phyloP scores from a whole-genome alignment of 2,113 vertebrate species.

The Protobothrops flavoviridis region DNA sequence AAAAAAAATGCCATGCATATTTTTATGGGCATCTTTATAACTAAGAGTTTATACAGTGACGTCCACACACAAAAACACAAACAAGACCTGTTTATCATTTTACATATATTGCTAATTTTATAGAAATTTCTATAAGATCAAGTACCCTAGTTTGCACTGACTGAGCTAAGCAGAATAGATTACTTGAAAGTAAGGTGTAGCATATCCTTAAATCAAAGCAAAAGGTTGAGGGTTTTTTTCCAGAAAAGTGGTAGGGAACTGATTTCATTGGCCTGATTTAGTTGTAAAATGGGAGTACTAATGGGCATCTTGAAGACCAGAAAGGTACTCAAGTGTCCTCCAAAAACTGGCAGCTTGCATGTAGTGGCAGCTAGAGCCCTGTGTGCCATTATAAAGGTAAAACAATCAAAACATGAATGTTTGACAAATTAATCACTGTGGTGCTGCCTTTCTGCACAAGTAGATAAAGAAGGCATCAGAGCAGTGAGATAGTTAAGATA shows the following conservation, averaged over 20 bases:
- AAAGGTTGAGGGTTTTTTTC: not conserved
- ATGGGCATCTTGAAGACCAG: not conserved
- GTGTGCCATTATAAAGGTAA: not conserved
- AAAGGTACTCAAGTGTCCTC: not conserved
- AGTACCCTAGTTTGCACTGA: not conserved
- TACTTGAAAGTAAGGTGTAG: not conserved
- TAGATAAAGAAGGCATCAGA: not conserved
- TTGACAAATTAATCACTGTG: not conserved
- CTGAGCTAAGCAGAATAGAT: not conserved
- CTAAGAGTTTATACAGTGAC: not conserved
- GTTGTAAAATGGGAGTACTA: not conserved
- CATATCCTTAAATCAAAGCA: not conserved
- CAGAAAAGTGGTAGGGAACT: not conserved
- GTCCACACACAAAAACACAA: not conserved
- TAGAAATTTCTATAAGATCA: not conserved
- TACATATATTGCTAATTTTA: not conserved
- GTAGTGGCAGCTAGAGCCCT: not conserved
- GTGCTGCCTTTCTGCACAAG: not conserved
- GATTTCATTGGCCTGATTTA: not conserved
- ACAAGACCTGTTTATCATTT: not conserved
- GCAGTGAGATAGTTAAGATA: not conserved
- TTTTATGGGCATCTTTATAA: not conserved
- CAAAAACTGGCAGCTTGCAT: not conserved
- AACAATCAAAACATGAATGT: not conserved
- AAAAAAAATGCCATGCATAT: not conserved